Conservation (phyloP, 2,888 invertebrate species). For the Byasa hedistus region DNA sequence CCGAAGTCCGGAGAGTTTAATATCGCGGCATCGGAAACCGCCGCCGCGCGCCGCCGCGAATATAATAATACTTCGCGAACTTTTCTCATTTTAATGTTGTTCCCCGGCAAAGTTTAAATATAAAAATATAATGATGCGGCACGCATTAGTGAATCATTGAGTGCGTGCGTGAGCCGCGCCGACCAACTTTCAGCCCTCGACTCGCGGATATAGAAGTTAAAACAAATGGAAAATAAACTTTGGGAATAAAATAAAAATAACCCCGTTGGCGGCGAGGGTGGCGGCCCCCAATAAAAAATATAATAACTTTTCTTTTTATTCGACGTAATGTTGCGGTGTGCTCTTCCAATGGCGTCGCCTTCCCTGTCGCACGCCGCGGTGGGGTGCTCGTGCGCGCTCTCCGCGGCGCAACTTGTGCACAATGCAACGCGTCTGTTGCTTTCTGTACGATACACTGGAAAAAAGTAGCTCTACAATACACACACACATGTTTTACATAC, state of each 20-base stretch:
- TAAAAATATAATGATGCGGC: constrained; percentile 77
- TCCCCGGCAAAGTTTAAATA: constrained; percentile 76
- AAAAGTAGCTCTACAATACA: not conserved
- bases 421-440: constrained; percentile 6
- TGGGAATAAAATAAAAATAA: constrained; percentile 80
- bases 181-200: constrained; percentile 66
- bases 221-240: constrained; percentile 80
- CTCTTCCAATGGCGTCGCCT: constrained; percentile 70
- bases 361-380: constrained; percentile 68
- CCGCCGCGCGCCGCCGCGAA: constrained; percentile 38
- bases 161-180: constrained; percentile 56
- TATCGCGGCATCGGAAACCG: constrained; percentile 47
- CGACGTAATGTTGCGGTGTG: constrained; percentile 77
- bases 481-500: not conserved
- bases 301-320: constrained; percentile 81
- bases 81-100: constrained; percentile 78
- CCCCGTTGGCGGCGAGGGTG: constrained; percentile 77
- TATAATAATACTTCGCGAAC: constrained; percentile 65
- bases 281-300: constrained; percentile 79
- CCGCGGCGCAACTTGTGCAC: constrained; percentile 22
- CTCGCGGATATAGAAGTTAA: constrained; percentile 75
- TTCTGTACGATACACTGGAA: not conserved
- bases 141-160: constrained; percentile 78
- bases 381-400: constrained; percentile 45
- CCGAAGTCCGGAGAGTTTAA: constrained; percentile 48